These are phyloP conservation scores for Psittacus erithacus DNA, from an alignment of 2,113 vertebrate genomes.

Conservation along the genomic window DNA sequence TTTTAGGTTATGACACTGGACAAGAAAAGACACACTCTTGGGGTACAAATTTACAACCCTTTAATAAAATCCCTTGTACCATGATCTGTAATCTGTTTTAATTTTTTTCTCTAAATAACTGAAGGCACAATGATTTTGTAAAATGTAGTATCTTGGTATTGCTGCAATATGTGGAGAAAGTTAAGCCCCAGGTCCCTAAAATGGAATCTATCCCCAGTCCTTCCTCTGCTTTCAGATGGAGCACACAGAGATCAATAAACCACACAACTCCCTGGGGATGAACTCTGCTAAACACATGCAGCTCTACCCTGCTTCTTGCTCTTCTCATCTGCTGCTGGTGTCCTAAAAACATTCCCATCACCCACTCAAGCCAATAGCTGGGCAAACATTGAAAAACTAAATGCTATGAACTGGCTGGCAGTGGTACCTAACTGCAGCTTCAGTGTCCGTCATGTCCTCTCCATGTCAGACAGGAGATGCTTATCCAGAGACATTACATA, in stretches of 20 bases:
- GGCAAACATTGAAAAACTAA: not conserved
- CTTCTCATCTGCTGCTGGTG: not conserved
- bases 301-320: not conserved
- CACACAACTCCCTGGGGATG: not conserved
- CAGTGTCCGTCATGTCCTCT: not conserved
- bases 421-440: not conserved
- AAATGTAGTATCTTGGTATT: not conserved
- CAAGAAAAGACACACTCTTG: not conserved
- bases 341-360: not conserved
- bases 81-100: not conserved
- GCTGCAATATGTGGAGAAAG: not conserved
- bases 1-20: not conserved
- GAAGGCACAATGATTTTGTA: not conserved
- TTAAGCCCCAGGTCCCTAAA: not conserved
- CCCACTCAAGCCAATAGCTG: not conserved
- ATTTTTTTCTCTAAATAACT: not conserved
- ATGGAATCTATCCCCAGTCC: not conserved
- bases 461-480: not conserved
- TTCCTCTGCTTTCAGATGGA: not conserved
- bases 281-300: not conserved
- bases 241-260: not conserved
- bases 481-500: not conserved
- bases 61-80: not conserved
- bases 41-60: not conserved
- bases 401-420: not conserved